Evolutionary conservation across 2,888 invertebrate genomes (phyloP).

Genomic region (Drosophila ustulata): DNA sequence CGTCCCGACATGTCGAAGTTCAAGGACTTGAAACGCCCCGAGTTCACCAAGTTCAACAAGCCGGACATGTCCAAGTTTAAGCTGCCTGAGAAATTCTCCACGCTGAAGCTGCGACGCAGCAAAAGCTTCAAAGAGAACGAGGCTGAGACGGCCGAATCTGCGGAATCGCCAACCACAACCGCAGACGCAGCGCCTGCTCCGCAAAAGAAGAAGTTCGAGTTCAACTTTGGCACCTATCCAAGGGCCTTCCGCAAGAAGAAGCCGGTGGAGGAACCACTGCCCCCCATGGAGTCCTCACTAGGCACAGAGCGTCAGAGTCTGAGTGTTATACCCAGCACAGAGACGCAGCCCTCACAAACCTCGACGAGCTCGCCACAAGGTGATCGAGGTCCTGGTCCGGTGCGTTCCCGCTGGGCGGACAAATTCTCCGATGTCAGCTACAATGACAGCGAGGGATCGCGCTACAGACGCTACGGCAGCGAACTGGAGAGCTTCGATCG

Average conservation of each 20-base stretch:
- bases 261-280: conserved; percentile 57
- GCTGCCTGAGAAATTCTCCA: conserved; percentile 88
- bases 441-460: conserved; percentile 85
- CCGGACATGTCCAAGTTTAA: conserved; percentile 88
- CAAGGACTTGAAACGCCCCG: conserved; percentile 82
- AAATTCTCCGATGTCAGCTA: conserved; percentile 85
- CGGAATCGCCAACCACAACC: conserved; percentile 50
- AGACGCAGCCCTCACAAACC: conserved; percentile 88
- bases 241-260: conserved; percentile 87
- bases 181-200: conserved; percentile 48
- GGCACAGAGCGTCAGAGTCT: conserved; percentile 81
- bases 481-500: conserved; percentile 85
- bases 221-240: conserved; percentile 92
- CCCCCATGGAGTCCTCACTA: conserved; percentile 71
- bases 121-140: conserved; percentile 84
- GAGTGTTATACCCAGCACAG: conserved; percentile 85
- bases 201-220: conserved; percentile 87
- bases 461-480: conserved; percentile 83
- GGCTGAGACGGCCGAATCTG: conserved; percentile 44
- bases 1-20: conserved; percentile 86
- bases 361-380: conserved; percentile 89
- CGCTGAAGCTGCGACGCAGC: conserved; percentile 86
- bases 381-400: conserved; percentile 86
- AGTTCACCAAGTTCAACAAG: conserved; percentile 85
- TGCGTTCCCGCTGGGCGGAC: conserved; percentile 86